A percentile compares a stretch with the other conserved stretches of the same genome.
Conservation (phyloP, 2,797 vertebrate species). For the Telmatherina bonti region DNA sequence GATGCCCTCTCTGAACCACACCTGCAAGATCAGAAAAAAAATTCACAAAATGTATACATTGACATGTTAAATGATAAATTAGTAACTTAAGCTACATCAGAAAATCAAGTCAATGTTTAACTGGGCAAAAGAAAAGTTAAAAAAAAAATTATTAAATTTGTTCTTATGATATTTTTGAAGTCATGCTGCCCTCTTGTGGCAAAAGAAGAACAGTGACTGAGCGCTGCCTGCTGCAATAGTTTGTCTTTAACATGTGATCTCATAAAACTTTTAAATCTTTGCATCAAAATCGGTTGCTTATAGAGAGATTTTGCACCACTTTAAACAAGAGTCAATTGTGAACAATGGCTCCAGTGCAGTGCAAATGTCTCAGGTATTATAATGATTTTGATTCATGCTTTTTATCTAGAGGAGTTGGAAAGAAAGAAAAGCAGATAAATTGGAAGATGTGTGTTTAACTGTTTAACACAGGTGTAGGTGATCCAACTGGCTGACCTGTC, state of each 20-base stretch:
- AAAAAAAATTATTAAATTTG: neutral
- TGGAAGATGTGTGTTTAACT: no score
- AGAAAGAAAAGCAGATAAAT: neutral
- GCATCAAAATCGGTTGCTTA: neutral
- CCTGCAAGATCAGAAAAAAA: slow-evolving; percentile 73
- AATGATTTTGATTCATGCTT: neutral
- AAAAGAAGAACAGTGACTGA: slow-evolving; percentile 2
- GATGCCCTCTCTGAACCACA: slow-evolving; percentile 95
- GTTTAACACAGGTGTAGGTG: no score
- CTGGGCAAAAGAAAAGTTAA: neutral
- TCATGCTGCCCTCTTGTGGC: slow-evolving; percentile 75
- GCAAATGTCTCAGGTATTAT: neutral
- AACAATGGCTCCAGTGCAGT: neutral
- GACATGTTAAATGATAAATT: neutral
- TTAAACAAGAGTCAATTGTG: neutral
- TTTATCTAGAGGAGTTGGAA: neutral
- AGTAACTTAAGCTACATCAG: neutral
- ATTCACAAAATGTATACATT: neutral
- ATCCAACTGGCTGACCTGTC: slow-evolving; percentile 84
- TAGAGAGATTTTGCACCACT: neutral
- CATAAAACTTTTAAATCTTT: neutral
- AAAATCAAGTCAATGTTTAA: neutral
- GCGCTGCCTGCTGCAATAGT: slow-evolving; percentile 3
- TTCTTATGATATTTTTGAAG: slow-evolving; percentile 2
- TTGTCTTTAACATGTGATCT: neutral